Conservation (phyloP, 2,797 vertebrate genomes). For the Masticophis lateralis region DNA sequence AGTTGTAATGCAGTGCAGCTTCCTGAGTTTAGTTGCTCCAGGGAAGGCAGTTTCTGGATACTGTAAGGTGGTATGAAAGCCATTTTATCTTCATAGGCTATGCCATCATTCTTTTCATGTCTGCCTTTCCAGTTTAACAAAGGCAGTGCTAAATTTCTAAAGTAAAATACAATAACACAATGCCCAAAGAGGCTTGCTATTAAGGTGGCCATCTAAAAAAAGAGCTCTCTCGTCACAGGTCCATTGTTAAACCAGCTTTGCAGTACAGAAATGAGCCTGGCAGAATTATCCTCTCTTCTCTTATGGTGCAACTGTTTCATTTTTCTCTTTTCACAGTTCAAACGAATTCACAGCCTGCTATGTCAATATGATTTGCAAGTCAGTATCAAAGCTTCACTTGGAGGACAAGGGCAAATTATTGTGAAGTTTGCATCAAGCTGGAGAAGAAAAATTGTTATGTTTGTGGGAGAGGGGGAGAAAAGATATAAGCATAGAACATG, state of each 20-base stretch:
- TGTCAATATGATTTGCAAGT: background rate
- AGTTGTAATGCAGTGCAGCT: conserved; percentile 17
- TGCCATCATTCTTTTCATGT: conserved; percentile 1
- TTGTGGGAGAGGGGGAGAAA: background rate
- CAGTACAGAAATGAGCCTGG: background rate
- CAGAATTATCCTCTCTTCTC: background rate
- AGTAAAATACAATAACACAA: background rate
- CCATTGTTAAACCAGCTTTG: background rate
- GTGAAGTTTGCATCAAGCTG: background rate
- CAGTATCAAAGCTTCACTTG: background rate
- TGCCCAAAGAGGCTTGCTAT: background rate
- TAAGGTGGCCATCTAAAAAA: background rate
- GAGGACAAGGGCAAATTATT: background rate
- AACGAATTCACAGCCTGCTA: background rate
- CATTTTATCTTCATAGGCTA: background rate
- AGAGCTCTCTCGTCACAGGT: background rate
- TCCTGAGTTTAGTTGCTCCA: conserved; percentile 6
- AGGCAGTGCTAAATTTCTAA: background rate
- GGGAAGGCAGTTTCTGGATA: conserved; percentile 13
- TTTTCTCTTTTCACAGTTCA: background rate
- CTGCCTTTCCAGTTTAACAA: background rate
- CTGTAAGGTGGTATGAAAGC: background rate
- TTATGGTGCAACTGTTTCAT: background rate
- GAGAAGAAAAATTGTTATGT: background rate
- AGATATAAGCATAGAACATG: background rate